These are phyloP conservation scores for Poecile atricapillus DNA, from an alignment of 2,113 vertebrate species.

Conservation along the genomic window DNA sequence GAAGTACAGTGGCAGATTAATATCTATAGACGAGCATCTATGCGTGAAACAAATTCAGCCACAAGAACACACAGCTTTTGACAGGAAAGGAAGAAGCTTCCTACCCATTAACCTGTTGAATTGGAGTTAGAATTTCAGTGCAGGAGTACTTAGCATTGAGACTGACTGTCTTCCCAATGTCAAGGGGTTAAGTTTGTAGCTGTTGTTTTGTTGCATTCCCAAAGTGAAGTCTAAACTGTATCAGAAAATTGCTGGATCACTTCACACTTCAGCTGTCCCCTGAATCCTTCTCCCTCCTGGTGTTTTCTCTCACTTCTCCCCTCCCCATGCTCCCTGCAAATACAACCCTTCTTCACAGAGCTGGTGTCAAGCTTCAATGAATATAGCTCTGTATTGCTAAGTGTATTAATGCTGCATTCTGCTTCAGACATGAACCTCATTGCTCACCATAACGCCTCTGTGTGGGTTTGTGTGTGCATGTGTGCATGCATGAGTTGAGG, in stretches of 20 bases:
- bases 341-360: constrained; percentile 38
- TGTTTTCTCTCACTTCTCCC: not conserved
- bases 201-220: constrained; percentile 39
- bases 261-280: constrained; percentile 51
- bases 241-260: constrained; percentile 40
- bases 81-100: not conserved
- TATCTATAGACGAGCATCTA: not conserved
- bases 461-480: not conserved
- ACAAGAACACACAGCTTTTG: not conserved
- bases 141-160: not conserved
- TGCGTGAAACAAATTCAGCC: not conserved
- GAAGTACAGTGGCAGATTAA: not conserved
- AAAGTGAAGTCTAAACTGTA: constrained; percentile 24
- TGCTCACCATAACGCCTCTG: constrained; percentile 34
- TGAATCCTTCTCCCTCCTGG: constrained; percentile 23
- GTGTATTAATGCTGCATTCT: constrained; percentile 46
- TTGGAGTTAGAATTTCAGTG: constrained; percentile 14
- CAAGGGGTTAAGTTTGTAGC: constrained; percentile 39
- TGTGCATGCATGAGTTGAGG: not conserved
- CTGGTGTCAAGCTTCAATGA: constrained; percentile 59
- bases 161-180: not conserved
- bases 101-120: not conserved
- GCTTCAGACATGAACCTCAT: constrained; percentile 46
- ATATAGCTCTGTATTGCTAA: constrained; percentile 55
- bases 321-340: not conserved